Percentiles rank a stretch among this genome's conserved stretches.
phyloP scores from a whole-genome alignment of 2,888 invertebrate genomes.

The Troilus luridus region DNA sequence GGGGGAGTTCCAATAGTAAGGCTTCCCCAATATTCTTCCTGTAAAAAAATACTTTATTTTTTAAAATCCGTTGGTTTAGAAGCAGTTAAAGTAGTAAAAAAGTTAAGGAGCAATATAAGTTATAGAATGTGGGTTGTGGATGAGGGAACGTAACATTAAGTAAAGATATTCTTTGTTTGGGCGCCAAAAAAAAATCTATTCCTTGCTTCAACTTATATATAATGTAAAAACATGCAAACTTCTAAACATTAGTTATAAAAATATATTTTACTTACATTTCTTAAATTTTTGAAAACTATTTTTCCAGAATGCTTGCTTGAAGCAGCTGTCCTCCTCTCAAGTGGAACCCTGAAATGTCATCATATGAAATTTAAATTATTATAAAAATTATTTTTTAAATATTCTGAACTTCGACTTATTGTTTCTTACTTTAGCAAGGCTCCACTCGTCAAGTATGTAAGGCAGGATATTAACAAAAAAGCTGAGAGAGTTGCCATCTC shows the following conservation, averaged over 20 bases:
- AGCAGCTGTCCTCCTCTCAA: not conserved
- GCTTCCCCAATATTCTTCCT: constrained; percentile 57
- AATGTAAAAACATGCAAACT: too few relatives aligned
- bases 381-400: not conserved
- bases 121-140: too few relatives aligned
- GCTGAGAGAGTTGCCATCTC: not conserved
- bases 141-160: too few relatives aligned
- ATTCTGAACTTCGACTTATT: not conserved
- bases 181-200: too few relatives aligned
- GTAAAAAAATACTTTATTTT: not conserved
- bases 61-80: too few relatives aligned
- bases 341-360: not conserved
- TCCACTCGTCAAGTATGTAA: not conserved
- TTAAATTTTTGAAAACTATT: not conserved
- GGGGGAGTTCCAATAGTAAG: constrained; percentile 51
- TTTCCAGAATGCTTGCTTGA: not conserved
- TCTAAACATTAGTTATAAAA: too few relatives aligned
- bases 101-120: too few relatives aligned
- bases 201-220: too few relatives aligned
- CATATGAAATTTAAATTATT: not conserved
- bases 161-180: too few relatives aligned
- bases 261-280: not conserved
- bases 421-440: not conserved
- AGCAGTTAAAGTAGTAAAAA: too few relatives aligned
- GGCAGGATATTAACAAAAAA: not conserved